phyloP scores from a whole-genome alignment of 2,888 invertebrate species.

The Tholera decimalis region DNA sequence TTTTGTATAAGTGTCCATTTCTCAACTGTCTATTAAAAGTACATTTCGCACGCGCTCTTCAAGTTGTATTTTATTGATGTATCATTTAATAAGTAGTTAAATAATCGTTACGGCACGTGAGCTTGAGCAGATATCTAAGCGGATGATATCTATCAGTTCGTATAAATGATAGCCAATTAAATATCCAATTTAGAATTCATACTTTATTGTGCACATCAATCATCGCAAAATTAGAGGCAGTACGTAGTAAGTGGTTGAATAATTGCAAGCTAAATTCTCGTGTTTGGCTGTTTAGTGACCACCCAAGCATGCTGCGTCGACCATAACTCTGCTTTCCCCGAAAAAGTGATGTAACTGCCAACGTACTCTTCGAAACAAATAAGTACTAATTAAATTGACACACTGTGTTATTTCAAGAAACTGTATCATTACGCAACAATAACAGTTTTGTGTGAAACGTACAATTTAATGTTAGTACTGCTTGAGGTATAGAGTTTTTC shows the following conservation, averaged over 20 bases:
- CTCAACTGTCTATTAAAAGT: slow-evolving; percentile 1
- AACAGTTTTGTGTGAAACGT: slow-evolving; percentile 24
- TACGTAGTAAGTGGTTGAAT: slow-evolving; percentile 35
- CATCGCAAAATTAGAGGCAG: slow-evolving; percentile 25
- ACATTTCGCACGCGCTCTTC: not conserved
- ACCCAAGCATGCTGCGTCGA: slow-evolving; percentile 54
- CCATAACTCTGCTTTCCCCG: slow-evolving; percentile 68
- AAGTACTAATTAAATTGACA: slow-evolving; percentile 68
- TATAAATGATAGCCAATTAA: slow-evolving; percentile 9
- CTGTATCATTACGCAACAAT: slow-evolving; percentile 62
- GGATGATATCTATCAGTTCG: slow-evolving; percentile 20
- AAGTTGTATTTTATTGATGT: slow-evolving; percentile 6
- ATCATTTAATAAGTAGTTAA: slow-evolving; percentile 12
- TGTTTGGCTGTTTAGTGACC: slow-evolving; percentile 57
- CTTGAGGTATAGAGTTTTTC: not conserved
- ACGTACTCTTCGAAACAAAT: slow-evolving; percentile 42
- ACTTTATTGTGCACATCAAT: slow-evolving; percentile 30
- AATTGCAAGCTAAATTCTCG: slow-evolving; percentile 44
- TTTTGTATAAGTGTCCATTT: slow-evolving; percentile 9
- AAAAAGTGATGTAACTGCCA: slow-evolving; percentile 67
- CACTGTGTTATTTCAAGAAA: slow-evolving; percentile 61
- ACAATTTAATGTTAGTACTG: slow-evolving; percentile 12
- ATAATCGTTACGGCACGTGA: slow-evolving; percentile 16
- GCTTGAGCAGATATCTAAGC: slow-evolving; percentile 12
- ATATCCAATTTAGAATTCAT: slow-evolving; percentile 21